Evolutionary conservation across 2,113 vertebrate species (phyloP).

Genomic region (Aythya baeri): DNA sequence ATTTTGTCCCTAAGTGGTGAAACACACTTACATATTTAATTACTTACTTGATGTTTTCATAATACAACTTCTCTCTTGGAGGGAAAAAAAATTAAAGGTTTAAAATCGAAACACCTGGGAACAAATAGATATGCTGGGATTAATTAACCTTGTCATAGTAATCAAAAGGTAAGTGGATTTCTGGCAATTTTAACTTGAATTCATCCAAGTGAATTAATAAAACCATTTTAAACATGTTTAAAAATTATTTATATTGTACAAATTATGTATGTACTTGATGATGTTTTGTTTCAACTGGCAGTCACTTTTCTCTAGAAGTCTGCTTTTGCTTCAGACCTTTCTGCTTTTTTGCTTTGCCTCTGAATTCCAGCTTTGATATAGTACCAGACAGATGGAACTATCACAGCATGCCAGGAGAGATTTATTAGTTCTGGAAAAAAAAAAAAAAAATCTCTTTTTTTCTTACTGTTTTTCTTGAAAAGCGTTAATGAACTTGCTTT

Average conservation of each 20-base stretch:
- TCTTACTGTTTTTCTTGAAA: neutral
- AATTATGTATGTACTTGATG: neutral
- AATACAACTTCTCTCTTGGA: neutral
- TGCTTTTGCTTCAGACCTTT: neutral
- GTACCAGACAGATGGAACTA: accelerated
- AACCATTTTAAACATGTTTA: neutral
- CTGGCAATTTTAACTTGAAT: neutral
- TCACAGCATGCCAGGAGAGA: accelerated
- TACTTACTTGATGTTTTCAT: neutral
- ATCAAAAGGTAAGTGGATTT: neutral
- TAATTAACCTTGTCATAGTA: neutral
- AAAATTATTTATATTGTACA: neutral
- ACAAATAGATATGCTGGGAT: neutral
- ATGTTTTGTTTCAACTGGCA: neutral
- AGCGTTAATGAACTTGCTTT: neutral
- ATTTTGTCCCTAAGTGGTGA: neutral
- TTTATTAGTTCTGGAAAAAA: neutral
- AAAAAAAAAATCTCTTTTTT: neutral
- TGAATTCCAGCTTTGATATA: neutral
- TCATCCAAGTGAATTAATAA: neutral
- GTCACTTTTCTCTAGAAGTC: neutral
- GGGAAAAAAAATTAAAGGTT: neutral
- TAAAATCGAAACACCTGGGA: neutral
- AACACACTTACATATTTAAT: too few relatives aligned
- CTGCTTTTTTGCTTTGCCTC: neutral